A percentile compares a stretch with the other conserved stretches of the same genome.
phyloP scores from a whole-genome alignment of 2,113 vertebrate genomes.

The Gallinago media region DNA sequence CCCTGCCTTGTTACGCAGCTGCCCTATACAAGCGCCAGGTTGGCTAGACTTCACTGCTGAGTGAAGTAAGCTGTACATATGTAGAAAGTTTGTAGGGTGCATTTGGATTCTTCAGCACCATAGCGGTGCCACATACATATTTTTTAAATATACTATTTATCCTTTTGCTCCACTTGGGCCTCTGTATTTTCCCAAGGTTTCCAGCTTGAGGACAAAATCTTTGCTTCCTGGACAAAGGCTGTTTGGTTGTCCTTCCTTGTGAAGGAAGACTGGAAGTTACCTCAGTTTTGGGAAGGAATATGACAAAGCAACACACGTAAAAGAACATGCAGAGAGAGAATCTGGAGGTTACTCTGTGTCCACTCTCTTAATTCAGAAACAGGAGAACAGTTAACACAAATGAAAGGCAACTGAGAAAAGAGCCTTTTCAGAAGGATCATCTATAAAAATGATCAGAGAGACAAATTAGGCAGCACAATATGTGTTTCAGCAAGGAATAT shows the following conservation, averaged over 20 bases:
- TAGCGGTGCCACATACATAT: rapidly evolving
- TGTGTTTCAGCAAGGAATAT: not conserved
- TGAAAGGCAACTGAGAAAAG: not conserved
- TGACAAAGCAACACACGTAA: not conserved
- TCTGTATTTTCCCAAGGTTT: not conserved
- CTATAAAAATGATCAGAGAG: not conserved
- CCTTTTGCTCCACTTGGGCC: conserved; percentile 35
- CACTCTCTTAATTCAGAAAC: not conserved
- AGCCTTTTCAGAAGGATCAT: not conserved
- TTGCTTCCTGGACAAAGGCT: not conserved
- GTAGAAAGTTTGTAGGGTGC: conserved; percentile 51
- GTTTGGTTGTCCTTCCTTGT: not conserved
- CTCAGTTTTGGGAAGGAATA: not conserved
- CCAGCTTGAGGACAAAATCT: not conserved
- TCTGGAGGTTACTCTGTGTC: not conserved
- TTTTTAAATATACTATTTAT: not conserved
- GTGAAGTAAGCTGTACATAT: conserved; percentile 29
- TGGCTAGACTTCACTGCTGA: not conserved
- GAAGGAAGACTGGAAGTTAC: not conserved
- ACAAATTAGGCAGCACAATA: not conserved
- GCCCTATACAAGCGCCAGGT: not conserved
- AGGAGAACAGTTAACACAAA: not conserved
- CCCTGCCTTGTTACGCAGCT: not conserved
- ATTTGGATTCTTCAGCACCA: conserved; percentile 2
- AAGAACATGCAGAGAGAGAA: not conserved